These are phyloP conservation scores for Hermaeophaga mercurialis DNA, from an alignment of 2,888 invertebrate species.

Conservation along the genomic window DNA sequence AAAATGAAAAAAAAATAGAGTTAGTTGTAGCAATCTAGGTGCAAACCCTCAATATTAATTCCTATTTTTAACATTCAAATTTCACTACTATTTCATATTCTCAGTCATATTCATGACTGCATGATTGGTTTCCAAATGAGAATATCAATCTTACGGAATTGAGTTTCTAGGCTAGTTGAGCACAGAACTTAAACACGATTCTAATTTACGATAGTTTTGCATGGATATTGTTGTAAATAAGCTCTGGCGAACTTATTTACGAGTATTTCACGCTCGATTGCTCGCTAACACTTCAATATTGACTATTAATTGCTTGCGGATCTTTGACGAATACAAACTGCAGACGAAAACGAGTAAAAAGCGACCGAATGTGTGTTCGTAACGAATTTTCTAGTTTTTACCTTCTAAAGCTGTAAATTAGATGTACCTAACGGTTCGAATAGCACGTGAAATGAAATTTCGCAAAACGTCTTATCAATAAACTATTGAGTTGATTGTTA, in stretches of 20 bases:
- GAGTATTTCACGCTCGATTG: slow-evolving; percentile 30
- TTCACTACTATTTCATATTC: too few species aligned
- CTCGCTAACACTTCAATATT: slow-evolving; percentile 27
- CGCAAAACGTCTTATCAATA: too few species aligned
- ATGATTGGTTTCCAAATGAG: slow-evolving; percentile 25
- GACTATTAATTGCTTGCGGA: slow-evolving; percentile 24
- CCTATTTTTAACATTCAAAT: too few species aligned
- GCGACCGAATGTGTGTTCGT: background rate
- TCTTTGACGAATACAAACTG: background rate
- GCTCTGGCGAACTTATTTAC: slow-evolving; percentile 34
- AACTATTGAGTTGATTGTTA: background rate
- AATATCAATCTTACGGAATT: slow-evolving; percentile 31
- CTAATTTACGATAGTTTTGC: slow-evolving; percentile 36
- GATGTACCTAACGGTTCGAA: too few species aligned
- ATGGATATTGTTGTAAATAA: slow-evolving; percentile 35
- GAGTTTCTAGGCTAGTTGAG: slow-evolving; percentile 36
- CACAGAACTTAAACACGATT: slow-evolving; percentile 33
- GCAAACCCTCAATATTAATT: too few species aligned
- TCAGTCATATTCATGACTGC: too few species aligned
- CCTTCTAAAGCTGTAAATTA: background rate
- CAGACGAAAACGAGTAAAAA: slow-evolving; percentile 8
- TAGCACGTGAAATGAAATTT: too few species aligned
- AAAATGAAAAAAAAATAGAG: too few species aligned
- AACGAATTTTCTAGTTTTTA: background rate
- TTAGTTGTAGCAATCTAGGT: too few species aligned